phyloP scores from a whole-genome alignment of 1,140 invertebrate genomes.

The Cyclina sinensis region DNA sequence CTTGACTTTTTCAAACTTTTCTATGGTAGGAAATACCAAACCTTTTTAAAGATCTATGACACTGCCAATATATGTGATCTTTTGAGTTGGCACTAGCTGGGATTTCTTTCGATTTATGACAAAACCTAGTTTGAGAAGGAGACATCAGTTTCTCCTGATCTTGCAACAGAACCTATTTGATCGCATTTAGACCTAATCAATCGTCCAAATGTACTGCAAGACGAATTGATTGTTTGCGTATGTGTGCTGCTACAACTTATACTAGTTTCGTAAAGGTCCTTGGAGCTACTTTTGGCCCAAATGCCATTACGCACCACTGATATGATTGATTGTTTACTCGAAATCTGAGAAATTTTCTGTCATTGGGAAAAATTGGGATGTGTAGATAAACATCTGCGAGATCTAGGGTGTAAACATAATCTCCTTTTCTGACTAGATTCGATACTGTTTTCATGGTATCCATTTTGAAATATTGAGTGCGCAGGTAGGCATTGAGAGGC shows the following conservation, averaged over 20 bases:
- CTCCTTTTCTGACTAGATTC: slow-evolving; percentile 61
- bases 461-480: no score
- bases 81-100: not conserved
- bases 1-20: not conserved
- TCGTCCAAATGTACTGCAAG: slow-evolving; percentile 53
- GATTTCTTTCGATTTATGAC: no score
- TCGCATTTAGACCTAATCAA: slow-evolving; percentile 2
- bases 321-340: slow-evolving; percentile 21
- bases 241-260: slow-evolving; percentile 19
- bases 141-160: not conserved
- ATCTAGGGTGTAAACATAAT: slow-evolving; percentile 68
- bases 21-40: not conserved
- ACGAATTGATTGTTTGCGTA: slow-evolving; percentile 3
- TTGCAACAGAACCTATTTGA: not conserved
- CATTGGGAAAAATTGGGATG: slow-evolving; percentile 57
- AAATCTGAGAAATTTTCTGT: slow-evolving; percentile 67
- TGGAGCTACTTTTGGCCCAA: no score
- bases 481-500: no score
- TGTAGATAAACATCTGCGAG: slow-evolving; percentile 70
- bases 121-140: slow-evolving; percentile 5
- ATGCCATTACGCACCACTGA: slow-evolving; percentile 53
- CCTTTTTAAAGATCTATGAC: slow-evolving; percentile 14
- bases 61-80: slow-evolving; percentile 13
- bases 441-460: slow-evolving; percentile 41
- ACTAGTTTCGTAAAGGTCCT: slow-evolving; percentile 50